Evolutionary conservation across 2,797 vertebrate genomes (phyloP).

Genomic region (Sebastes goodei): DNA sequence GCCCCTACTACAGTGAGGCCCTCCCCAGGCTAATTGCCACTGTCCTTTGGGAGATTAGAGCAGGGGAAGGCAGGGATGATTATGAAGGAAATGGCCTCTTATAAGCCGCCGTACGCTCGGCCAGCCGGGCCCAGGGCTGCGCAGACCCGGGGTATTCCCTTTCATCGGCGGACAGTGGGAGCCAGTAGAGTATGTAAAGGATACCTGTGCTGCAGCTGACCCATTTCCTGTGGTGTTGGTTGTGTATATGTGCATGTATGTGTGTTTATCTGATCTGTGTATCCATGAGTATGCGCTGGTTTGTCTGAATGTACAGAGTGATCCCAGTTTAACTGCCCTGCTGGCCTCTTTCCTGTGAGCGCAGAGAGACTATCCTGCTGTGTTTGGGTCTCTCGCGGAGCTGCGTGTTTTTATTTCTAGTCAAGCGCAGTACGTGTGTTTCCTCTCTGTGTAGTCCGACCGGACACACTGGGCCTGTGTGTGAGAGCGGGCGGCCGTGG

Average conservation of each 20-base stretch:
- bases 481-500: neutral
- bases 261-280: constrained; percentile 17
- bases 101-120: constrained; percentile 36
- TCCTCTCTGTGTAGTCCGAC: constrained; percentile 54
- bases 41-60: constrained; percentile 61
- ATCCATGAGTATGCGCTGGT: neutral
- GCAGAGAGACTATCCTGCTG: constrained; percentile 39
- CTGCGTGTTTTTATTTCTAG: constrained; percentile 71
- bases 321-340: constrained; percentile 27
- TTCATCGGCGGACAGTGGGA: constrained; percentile 55
- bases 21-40: constrained; percentile 51
- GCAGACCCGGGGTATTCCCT: constrained; percentile 54
- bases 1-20: constrained; percentile 33
- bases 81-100: constrained; percentile 75
- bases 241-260: constrained; percentile 24
- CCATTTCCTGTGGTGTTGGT: constrained; percentile 62
- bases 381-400: constrained; percentile 43
- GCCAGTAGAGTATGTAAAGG: constrained; percentile 67
- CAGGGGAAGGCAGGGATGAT: constrained; percentile 56
- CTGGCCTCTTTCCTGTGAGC: constrained; percentile 63
- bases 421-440: constrained; percentile 58
- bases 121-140: constrained; percentile 36
- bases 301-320: constrained; percentile 11
- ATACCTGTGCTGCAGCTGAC: constrained; percentile 61
- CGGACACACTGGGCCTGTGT: constrained; percentile 62